These are phyloP conservation scores for Cromileptes altivelis DNA, from an alignment of 2,113 vertebrate genomes.

Conservation along the genomic window DNA sequence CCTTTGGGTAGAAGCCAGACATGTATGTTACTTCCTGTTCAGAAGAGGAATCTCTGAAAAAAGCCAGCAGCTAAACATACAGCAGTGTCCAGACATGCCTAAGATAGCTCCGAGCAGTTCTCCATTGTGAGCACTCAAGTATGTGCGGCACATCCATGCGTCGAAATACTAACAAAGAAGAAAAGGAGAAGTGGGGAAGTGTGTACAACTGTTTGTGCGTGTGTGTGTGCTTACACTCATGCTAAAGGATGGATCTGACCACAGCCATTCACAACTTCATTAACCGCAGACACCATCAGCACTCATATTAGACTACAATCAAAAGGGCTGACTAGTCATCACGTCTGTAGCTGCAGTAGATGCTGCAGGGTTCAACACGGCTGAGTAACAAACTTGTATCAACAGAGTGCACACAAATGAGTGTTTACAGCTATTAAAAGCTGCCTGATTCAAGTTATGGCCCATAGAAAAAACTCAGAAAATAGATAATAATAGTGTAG, in stretches of 20 bases:
- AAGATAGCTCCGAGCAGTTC: constrained; percentile 81
- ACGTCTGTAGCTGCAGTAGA: constrained; percentile 27
- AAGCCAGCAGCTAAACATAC: constrained; percentile 81
- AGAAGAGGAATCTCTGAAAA: constrained; percentile 78
- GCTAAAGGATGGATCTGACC: constrained; percentile 41
- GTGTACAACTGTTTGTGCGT: constrained; percentile 39
- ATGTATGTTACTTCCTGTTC: constrained; percentile 72
- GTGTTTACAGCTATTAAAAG: constrained; percentile 68
- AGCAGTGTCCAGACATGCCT: constrained; percentile 83
- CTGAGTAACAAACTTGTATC: constrained; percentile 55
- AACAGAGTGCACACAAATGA: constrained; percentile 55
- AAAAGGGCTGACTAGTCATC: constrained; percentile 41
- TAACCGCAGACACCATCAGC: constrained; percentile 44
- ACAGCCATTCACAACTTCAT: constrained; percentile 61
- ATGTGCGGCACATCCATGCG: constrained; percentile 31
- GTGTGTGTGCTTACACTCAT: constrained; percentile 46
- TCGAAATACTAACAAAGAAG: constrained; percentile 48
- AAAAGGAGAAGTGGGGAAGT: constrained; percentile 78
- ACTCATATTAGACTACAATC: constrained; percentile 18
- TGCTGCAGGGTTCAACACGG: constrained; percentile 25
- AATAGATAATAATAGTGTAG: constrained; percentile 71
- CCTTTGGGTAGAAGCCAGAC: constrained; percentile 65
- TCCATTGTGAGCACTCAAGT: constrained; percentile 69
- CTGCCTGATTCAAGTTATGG: constrained; percentile 55
- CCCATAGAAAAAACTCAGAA: constrained; percentile 54